Base-by-base conservation (phyloP, 2,888 invertebrate species). In the Argyresthia albistria region DNA sequence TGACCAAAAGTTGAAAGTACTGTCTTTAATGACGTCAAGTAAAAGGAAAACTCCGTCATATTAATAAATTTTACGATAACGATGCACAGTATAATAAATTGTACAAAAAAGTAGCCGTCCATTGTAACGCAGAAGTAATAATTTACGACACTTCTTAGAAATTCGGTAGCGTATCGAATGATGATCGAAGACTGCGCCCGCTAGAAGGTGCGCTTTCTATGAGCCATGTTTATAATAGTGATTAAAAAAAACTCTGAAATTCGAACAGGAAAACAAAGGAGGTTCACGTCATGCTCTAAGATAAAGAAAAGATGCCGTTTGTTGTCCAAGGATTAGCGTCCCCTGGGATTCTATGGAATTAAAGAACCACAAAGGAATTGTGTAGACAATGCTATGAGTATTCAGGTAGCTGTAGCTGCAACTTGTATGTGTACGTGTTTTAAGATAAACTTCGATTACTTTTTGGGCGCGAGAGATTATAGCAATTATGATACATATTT, bases 281-380 rank as follows among this genome's bases (percentile, higher is more conserved):
- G 64, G 60, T 76, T 79, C 76, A 78, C 77, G 79, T 80, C 78
- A 81, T 72, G 65, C 71, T 62, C 70, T 76, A 73, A 77, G 72
- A 70, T 68, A 54, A 54, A 50, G 45, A 47, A 54, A 54, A 50
- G 45, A 47, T 53, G 69, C 65, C 75, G 74, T 76, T 76, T 78
- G 73, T 75, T 64, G 45, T 45, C 43, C 46, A 69, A 70, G 75
- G 83, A 84, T 83, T 81, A 82, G 10, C 58, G 60, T 74, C 70
- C 73, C 70, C 66, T 54, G 64, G 68, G 68, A 67, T 64, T 64
- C 61, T 63, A 64, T 66, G 62, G 66, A 61, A 61, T 51, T 14
- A 51, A 51, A 12, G 65, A 65, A 74, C 72, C 76, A 66, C 78
- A 76, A 78, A 78, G 52, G 53, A 55, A 43, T 43, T 52, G 42